Evolutionary conservation across 2,113 vertebrate genomes (phyloP), one percentile per base, ranked within the genome.

Genomic region (Callipepla squamata): DNA sequence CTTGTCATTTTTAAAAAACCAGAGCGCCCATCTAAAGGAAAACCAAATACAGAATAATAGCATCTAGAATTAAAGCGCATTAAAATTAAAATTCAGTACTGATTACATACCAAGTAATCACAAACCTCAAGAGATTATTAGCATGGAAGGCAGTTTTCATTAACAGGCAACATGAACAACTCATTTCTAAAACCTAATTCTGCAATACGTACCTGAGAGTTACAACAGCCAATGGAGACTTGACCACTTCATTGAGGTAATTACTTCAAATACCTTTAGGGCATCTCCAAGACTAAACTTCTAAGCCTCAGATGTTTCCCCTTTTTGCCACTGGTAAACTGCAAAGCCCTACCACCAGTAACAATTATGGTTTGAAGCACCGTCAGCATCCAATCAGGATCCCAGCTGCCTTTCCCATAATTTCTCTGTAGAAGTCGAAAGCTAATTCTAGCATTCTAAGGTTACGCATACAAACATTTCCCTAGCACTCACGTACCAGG

Each of bases 1-100:
- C 98, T 99, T 99, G 97, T 99, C 99, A 97, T 99, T 99, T 98
- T 99, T 99, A 98, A 99, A 99, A 98, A 99, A 99, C 99, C 99
- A 99, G 91, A 99, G 98, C 57, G 99, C 98, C 99, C 99, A 99
- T 95, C 99, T 99, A 97, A 67, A 98, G 94, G 95, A 82, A 91
- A 96, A 89, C 5, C 72, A 63, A 81, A 69, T 11, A 80, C 14
- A 40, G 30, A 45, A 72, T 3, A 57, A 78, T 40, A 67, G 10
- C 23, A 88, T 17, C 19, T 11, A 73, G 17, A 89, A 30, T 65
- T 48, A 15, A 61, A 79, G 7, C 18, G 36, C 11, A 76, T 70
- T 61, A 74, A 26, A 85, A 76, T 30, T 3, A 11, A 8, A 50
- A 47, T 32, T 22, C 2, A 28, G 40, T 47, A 34, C 15, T 47